Conservation (phyloP, 2,888 invertebrate species). For the Sabatieria punctata region DNA sequence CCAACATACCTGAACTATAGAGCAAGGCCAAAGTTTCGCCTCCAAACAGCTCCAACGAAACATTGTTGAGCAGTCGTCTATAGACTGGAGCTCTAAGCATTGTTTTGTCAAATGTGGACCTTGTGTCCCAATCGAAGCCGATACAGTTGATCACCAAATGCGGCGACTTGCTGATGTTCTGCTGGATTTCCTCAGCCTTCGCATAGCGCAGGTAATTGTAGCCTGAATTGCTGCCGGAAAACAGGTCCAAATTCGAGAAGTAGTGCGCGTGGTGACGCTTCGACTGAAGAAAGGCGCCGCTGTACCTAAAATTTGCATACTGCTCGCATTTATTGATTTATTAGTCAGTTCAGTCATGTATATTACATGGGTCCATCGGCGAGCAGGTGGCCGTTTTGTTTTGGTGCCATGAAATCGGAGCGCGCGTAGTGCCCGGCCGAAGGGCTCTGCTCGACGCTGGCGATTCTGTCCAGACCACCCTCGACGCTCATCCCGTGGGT, state of each 20-base stretch:
- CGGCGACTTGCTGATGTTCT: constrained; percentile 27
- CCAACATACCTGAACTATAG: constrained; percentile 47
- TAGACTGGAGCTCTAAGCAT: constrained; percentile 33
- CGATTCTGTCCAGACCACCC: too few relatives aligned
- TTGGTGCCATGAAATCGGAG: too few relatives aligned
- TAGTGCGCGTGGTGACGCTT: constrained; percentile 21
- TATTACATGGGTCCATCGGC: too few relatives aligned
- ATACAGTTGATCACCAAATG: constrained; percentile 45
- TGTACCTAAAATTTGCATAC: not conserved
- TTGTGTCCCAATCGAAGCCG: constrained; percentile 42
- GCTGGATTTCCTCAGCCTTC: constrained; percentile 7
- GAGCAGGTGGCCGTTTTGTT: too few relatives aligned
- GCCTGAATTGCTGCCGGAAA: constrained; percentile 9
- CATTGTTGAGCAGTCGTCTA: constrained; percentile 45
- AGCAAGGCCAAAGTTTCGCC: constrained; percentile 77
- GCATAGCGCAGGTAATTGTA: constrained; percentile 19
- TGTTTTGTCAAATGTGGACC: constrained; percentile 33
- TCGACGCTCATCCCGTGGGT: too few relatives aligned
- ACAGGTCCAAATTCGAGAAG: constrained; percentile 21
- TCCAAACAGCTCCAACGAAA: constrained; percentile 71
- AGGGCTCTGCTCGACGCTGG: not conserved
- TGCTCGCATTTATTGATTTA: not conserved
- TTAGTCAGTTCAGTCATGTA: not conserved
- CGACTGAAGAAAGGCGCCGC: constrained; percentile 8
- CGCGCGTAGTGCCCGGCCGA: not conserved